Base-by-base conservation (phyloP, 2,888 invertebrate genomes). In the Nymphalis c-album region DNA sequence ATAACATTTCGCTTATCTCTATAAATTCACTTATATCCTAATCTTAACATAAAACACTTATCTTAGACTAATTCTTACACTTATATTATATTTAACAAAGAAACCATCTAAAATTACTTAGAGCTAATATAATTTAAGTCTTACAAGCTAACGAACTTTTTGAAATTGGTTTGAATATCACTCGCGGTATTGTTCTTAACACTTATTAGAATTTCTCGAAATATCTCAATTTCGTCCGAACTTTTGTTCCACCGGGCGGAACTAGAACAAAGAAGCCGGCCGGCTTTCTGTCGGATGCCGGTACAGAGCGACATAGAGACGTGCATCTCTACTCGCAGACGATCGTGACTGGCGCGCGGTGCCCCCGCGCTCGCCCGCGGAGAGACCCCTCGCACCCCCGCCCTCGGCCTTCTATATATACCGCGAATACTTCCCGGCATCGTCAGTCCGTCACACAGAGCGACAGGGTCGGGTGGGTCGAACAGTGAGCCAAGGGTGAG, bases 391-490 rank as follows among this genome's bases (percentile, higher is more conserved):
- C 87, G 84, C 85, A 78, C 84, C 84, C 86, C 85, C 85, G 80
- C 78, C 85, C 82, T 79, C 86, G 79, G 78, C 78, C 74, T 81
- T 87, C 90, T 91, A 91, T 93, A 93, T 88, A 93, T 90, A 85
- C 76, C 77, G 82, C 82, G 75, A 75, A 76, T 80, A 81, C 84
- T 81, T 80, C 83, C 85, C 83, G 76, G 76, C 83, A 80, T 82
- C 91, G 87, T 80, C 91, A 93, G 92, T 93, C 90, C 87, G 88
- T 91, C 87, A 89, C 85, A 87, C 78, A 89, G 78, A 91, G 81
- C 90, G 90, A 89, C 81, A 87, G 87, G 88, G 87, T 91, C 86
- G 90, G 91, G 88, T 88, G 91, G 90, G 88, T 90, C 85, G 70
- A 82, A 78, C 73, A 80, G 85, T 83, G 79, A 89, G 87, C 88